Evolutionary conservation across 2,888 invertebrate species (phyloP).

Genomic region (Osmoderma eremita): DNA sequence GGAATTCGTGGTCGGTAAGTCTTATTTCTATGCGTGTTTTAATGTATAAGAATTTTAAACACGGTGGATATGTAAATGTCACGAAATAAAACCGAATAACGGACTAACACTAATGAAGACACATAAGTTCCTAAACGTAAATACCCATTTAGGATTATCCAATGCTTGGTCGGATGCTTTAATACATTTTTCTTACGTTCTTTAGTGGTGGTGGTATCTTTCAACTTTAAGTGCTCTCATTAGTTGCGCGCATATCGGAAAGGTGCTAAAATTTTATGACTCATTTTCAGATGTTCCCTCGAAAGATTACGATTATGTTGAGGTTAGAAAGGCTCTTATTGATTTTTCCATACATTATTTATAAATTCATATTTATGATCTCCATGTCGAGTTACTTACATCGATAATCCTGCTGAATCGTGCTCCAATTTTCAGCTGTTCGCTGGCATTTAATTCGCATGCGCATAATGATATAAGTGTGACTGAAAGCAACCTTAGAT

Average conservation of each 20-base stretch:
- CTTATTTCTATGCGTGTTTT: too few relatives aligned
- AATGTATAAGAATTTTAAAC: background rate
- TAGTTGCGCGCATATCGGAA: conserved; percentile 17
- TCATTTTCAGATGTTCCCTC: conserved; percentile 15
- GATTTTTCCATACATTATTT: conserved; percentile 9
- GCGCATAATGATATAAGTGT: too few relatives aligned
- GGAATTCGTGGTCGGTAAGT: conserved; percentile 19
- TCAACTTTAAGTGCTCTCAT: conserved; percentile 8
- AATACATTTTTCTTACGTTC: conserved; percentile 13
- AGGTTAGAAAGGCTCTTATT: background rate
- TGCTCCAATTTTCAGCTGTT: too few relatives aligned
- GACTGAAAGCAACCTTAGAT: too few relatives aligned
- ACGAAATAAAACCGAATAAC: background rate
- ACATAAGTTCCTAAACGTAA: background rate
- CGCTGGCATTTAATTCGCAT: too few relatives aligned
- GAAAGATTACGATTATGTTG: conserved; percentile 21
- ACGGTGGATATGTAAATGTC: conserved; percentile 9
- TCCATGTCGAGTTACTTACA: too few relatives aligned
- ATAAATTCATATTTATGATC: background rate
- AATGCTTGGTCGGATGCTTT: background rate
- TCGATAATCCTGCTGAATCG: too few relatives aligned
- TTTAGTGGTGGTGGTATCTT: background rate
- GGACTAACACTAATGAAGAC: conserved; percentile 26
- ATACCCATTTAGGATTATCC: conserved; percentile 1
- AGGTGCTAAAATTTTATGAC: conserved; percentile 28